Conservation (phyloP, 2,797 vertebrate genomes). For the Pangasius sanitwongsei region DNA sequence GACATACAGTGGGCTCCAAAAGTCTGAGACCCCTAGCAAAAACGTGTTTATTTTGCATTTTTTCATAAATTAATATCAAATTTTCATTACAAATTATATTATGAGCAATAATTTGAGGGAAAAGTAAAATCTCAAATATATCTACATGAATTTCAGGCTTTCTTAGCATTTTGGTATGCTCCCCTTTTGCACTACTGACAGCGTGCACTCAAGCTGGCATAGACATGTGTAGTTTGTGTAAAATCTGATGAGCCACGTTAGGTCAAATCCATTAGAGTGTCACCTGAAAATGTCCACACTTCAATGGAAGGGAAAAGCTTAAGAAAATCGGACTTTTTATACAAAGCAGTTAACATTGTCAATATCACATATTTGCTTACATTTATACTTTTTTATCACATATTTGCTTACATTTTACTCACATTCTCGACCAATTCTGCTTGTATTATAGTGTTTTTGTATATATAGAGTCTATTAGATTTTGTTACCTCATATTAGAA, state of each 20-base stretch:
- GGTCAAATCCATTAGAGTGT: neutral
- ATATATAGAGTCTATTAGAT: no score
- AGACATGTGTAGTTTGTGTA: neutral
- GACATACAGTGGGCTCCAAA: neutral
- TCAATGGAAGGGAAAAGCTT: neutral
- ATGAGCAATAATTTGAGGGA: neutral
- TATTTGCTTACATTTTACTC: no score
- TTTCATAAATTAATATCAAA: no score
- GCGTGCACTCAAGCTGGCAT: neutral
- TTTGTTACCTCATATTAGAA: no score
- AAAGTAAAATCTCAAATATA: neutral
- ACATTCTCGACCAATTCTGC: no score
- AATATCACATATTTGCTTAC: neutral
- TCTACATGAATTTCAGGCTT: neutral
- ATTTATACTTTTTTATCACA: no score
- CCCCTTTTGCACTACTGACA: neutral
- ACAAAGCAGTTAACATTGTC: neutral
- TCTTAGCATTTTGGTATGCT: neutral
- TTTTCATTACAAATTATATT: neutral
- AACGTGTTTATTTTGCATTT: neutral
- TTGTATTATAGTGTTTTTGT: no score
- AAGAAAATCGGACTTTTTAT: neutral
- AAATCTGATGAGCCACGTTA: neutral
- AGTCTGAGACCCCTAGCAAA: neutral
- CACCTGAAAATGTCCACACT: neutral